These are phyloP conservation scores for Brachyrhaphis roseni DNA, from an alignment of 2,797 vertebrate genomes.

Conservation along the genomic window DNA sequence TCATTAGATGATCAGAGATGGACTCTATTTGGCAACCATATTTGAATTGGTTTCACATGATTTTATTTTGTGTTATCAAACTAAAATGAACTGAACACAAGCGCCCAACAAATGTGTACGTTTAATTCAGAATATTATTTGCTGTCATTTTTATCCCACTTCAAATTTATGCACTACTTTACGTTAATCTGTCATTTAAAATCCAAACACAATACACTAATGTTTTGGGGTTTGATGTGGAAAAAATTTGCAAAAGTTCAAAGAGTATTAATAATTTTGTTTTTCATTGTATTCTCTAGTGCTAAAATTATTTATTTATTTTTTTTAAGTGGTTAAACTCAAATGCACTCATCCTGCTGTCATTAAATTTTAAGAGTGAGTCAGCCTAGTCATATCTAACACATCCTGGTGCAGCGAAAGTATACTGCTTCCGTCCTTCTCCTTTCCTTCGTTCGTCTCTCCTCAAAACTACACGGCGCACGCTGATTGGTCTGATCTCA, in stretches of 20 bases:
- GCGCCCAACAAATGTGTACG: background rate
- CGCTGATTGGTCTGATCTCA: constrained; percentile 71
- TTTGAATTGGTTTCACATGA: background rate
- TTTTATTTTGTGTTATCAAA: background rate
- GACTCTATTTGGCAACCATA: background rate
- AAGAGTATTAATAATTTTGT: background rate
- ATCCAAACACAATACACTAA: too few species aligned
- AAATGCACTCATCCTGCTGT: background rate
- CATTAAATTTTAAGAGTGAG: constrained; percentile 9
- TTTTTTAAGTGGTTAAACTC: background rate
- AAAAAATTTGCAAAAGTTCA: background rate
- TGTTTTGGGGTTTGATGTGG: background rate
- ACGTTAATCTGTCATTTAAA: background rate
- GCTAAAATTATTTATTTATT: background rate
- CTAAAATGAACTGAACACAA: background rate
- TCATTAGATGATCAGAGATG: background rate
- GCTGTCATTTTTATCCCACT: background rate
- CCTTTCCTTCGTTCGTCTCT: constrained; percentile 5
- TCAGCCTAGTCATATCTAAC: constrained; percentile 27
- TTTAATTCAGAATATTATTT: background rate
- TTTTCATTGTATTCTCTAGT: background rate
- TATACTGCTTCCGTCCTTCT: background rate
- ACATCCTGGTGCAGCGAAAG: constrained; percentile 4
- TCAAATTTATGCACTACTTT: background rate
- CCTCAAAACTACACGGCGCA: constrained; percentile 78